Conservation (phyloP, 2,113 vertebrate species). For the Gallinago jamesoni region DNA sequence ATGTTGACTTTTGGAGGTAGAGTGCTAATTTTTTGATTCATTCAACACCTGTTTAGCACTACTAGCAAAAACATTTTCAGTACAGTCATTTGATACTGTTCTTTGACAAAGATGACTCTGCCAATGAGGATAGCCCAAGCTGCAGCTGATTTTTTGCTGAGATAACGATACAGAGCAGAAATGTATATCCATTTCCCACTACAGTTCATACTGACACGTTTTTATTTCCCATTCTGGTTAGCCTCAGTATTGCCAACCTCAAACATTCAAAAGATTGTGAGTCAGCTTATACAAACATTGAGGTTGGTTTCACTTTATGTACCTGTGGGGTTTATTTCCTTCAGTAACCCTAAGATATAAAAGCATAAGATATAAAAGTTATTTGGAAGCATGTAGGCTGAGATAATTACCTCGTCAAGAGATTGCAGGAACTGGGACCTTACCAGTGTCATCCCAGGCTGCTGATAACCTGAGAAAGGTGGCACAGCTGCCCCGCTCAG, state of each 20-base stretch:
- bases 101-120: neutral
- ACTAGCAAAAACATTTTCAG: neutral
- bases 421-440: neutral
- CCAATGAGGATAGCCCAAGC: neutral
- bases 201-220: neutral
- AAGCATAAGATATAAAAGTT: neutral
- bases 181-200: neutral
- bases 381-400: neutral
- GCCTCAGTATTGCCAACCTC: neutral
- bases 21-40: neutral
- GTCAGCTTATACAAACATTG: neutral
- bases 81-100: neutral
- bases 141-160: neutral
- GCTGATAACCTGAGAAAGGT: neutral
- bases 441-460: neutral
- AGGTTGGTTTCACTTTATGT: neutral
- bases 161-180: neutral
- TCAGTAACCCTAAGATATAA: neutral
- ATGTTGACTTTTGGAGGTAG: neutral
- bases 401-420: neutral
- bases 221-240: neutral
- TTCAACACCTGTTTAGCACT: neutral
- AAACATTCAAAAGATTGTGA: neutral
- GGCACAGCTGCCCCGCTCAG: neutral
- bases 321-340: neutral